Conservation (phyloP, 2,888 invertebrate species). For the Girardia tigrina region DNA sequence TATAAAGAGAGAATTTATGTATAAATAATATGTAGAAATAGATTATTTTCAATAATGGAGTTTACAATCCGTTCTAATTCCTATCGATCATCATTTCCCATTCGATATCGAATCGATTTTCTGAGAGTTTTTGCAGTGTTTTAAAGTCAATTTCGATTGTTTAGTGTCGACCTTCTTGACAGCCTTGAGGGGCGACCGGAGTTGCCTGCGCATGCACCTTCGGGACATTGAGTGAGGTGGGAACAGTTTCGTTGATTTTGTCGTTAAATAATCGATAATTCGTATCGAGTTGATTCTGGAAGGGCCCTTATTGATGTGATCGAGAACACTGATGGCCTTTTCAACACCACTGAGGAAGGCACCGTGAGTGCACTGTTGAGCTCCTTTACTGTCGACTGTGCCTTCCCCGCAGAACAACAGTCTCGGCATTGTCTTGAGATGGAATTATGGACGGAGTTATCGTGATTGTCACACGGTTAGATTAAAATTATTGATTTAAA, state of each 20-base stretch:
- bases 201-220: background rate
- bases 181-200: background rate
- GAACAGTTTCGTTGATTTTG: background rate
- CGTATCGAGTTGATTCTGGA: background rate
- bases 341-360: slow-evolving; percentile 36
- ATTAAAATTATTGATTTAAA: background rate
- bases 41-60: no score
- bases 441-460: background rate
- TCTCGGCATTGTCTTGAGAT: slow-evolving; percentile 34
- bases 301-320: background rate
- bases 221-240: background rate
- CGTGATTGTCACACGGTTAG: background rate
- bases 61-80: no score
- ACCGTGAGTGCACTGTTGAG: slow-evolving; percentile 37
- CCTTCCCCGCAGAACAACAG: slow-evolving; percentile 35
- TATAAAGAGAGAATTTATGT: no score
- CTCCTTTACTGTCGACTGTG: slow-evolving; percentile 33
- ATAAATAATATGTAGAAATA: no score
- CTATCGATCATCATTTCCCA: background rate
- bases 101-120: background rate
- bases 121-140: background rate
- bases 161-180: background rate
- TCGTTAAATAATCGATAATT: background rate
- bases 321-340: background rate
- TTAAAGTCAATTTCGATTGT: background rate